A percentile compares a stretch with the other conserved stretches of the same genome.
phyloP scores from a whole-genome alignment of 2,113 vertebrate species.

The Dunckerocampus dactyliophorus region DNA sequence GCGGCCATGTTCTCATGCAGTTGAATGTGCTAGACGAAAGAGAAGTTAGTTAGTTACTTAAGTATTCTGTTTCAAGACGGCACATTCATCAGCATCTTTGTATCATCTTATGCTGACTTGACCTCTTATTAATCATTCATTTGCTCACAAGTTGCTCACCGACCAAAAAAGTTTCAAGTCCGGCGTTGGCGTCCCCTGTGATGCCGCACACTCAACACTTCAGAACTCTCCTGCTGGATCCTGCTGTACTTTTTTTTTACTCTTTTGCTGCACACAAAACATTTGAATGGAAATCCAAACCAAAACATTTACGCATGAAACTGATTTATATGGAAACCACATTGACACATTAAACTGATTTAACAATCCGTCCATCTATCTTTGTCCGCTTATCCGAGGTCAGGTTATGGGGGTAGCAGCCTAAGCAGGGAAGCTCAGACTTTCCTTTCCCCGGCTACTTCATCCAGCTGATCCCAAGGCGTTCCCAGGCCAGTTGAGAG shows the following conservation, averaged over 20 bases:
- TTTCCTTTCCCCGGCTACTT: no score
- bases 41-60: slow-evolving; percentile 2
- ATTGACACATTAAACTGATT: no score
- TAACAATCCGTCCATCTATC: no score
- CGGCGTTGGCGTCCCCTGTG: slow-evolving; percentile 36
- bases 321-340: no score
- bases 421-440: no score
- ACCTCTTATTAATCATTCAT: slow-evolving; percentile 65
- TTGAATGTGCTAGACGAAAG: slow-evolving; percentile 4
- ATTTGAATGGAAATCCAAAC: no score
- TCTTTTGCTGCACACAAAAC: not conserved
- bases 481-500: no score
- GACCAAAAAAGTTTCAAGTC: slow-evolving; percentile 43
- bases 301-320: no score
- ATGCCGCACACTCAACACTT: slow-evolving; percentile 1
- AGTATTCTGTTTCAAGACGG: slow-evolving; percentile 50
- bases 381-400: no score
- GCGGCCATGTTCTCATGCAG: not conserved
- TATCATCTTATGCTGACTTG: slow-evolving; percentile 50
- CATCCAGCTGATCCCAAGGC: no score
- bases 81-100: slow-evolving; percentile 34
- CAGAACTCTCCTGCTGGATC: slow-evolving; percentile 18
- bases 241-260: not conserved
- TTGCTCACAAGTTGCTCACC: slow-evolving; percentile 22
- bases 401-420: no score